Evolutionary conservation across 92 coral and sea anemone genomes (phyloP).

Genomic region (Phenganax marumi): DNA sequence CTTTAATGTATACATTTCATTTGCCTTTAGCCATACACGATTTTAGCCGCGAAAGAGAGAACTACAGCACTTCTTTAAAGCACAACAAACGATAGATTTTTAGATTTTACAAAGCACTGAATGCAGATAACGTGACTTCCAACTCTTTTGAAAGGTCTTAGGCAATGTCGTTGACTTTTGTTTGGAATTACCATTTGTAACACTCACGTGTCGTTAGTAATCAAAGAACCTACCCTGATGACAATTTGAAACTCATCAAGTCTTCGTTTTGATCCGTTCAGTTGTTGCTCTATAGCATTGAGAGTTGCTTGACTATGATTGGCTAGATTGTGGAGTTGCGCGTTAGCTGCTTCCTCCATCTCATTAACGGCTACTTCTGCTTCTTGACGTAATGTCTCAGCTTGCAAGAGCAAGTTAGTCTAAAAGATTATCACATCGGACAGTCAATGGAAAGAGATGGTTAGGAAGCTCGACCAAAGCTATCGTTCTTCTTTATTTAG

Average conservation of each 20-base stretch:
- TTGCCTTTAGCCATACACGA: too few species aligned
- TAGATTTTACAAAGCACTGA: too few species aligned
- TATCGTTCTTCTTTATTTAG: too few species aligned
- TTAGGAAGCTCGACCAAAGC: background rate
- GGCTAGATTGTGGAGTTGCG: conserved; percentile 87
- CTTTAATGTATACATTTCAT: too few species aligned
- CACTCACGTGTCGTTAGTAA: background rate
- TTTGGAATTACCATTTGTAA: too few species aligned
- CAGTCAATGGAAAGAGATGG: background rate
- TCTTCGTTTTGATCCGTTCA: conserved; percentile 69
- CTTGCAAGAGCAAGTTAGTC: conserved; percentile 67
- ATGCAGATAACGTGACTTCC: too few species aligned
- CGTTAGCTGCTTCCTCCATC: conserved; percentile 94
- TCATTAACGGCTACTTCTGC: conserved; percentile 91
- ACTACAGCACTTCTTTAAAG: too few species aligned
- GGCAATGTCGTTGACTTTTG: too few species aligned
- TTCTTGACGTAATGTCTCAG: conserved; percentile 81
- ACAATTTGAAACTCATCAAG: conserved; percentile 85
- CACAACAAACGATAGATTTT: background rate
- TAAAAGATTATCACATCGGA: background rate
- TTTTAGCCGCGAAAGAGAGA: too few species aligned
- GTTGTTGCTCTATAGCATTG: conserved; percentile 63
- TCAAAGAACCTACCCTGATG: conserved; percentile 54
- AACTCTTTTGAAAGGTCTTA: too few species aligned
- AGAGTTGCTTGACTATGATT: conserved; percentile 90